Evolutionary conservation across 53 echinoderm and acorn worm species (phyloP), one percentile per base, ranked within the genome.

Genomic region (Holothuria scabra): DNA sequence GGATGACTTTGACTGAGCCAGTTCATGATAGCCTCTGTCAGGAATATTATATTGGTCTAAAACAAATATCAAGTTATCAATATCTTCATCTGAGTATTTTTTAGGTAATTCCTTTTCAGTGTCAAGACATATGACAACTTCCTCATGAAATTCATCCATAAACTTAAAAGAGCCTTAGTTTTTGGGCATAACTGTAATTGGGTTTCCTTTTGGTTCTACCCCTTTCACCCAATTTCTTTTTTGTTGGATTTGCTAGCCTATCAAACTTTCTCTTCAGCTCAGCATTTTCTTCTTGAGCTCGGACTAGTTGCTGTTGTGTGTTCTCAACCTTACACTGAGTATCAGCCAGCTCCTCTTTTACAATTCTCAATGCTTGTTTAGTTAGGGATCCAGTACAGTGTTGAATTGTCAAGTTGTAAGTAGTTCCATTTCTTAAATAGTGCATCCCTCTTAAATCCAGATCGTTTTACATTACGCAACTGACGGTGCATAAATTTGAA

Each of bases 41-140:
- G 83, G 63, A 25, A 88, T 81, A 65, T 88, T 88, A 55, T 65
- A 41, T 21, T 88, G 64, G 66, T 88, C 84, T 26, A 88, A 34
- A 61, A 88, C 76, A 70, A 84, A 83, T 30, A 88, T 57, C 1
- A 88, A 13, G 25, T 76, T 83, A 84, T 88, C 88, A 62, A 88
- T 28, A 33, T 84, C 78, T 55, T 83, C 88, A 65, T 67, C 67
- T 31, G 67, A 30, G 28, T 66, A 4, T 23, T 66, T 66, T 26
- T 66, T 66, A 66, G 66, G 66, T 4, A 66, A 25, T 66, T 66
- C 66, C 16, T 66, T 67, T 24, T 26, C 33, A 24, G 67, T 12
- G 33, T 67, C 61, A 71, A 85, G 57, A 58, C 56, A 70, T 29
- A 74, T 32, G 12, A 65, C 56, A 24, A 79, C 56, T 79, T 79